Evolutionary conservation across 2,888 invertebrate genomes (phyloP).

Genomic region (Leptinotarsa haldemani): DNA sequence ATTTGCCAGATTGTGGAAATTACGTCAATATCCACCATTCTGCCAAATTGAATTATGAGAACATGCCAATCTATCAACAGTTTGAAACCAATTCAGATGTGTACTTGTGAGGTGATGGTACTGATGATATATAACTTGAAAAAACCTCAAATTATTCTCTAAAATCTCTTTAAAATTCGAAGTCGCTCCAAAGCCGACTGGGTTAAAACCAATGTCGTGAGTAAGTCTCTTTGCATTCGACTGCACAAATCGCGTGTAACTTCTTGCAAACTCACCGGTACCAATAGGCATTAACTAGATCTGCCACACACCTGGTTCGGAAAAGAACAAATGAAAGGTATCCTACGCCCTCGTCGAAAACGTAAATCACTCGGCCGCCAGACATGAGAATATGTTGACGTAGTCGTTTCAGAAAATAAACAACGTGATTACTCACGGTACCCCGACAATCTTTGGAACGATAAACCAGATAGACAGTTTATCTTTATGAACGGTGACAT

Average conservation of each 20-base stretch:
- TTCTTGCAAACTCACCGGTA: not conserved
- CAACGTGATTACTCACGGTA: conserved; percentile 7
- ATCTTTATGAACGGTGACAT: conserved; percentile 35
- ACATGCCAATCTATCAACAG: too few species aligned
- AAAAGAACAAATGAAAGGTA: not conserved
- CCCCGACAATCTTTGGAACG: conserved; percentile 11
- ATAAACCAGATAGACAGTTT: conserved; percentile 25
- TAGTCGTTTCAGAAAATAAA: conserved; percentile 15
- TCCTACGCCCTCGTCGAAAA: conserved; percentile 8
- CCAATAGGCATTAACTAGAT: not conserved
- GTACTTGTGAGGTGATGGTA: too few species aligned
- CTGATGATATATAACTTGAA: too few species aligned
- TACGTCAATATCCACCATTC: too few species aligned
- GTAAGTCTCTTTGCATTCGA: not conserved
- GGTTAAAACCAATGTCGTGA: too few species aligned
- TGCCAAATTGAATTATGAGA: too few species aligned
- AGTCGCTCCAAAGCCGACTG: too few species aligned
- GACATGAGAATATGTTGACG: conserved; percentile 24
- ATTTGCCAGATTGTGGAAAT: too few species aligned
- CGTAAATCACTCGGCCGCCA: conserved; percentile 24
- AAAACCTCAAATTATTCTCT: too few species aligned
- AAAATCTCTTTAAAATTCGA: too few species aligned
- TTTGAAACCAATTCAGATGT: too few species aligned
- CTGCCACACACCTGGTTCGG: not conserved
- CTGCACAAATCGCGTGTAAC: not conserved